Evolutionary conservation across 2,888 invertebrate species (phyloP).

Genomic region (Lamellibrachia satsuma): DNA sequence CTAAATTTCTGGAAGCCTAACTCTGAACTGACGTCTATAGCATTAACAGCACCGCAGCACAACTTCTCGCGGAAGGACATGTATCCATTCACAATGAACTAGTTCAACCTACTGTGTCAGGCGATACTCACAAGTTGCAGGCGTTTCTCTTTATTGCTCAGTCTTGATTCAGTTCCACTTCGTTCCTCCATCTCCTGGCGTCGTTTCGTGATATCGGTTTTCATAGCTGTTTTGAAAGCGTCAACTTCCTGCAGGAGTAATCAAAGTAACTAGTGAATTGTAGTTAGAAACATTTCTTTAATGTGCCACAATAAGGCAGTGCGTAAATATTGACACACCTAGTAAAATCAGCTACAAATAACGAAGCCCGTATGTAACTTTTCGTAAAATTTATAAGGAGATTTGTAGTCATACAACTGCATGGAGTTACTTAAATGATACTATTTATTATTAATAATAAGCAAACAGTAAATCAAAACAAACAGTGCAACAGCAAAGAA

Average conservation of each 20-base stretch:
- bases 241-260: neutral
- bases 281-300: too few relatives aligned
- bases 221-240: neutral
- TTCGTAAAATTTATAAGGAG: neutral
- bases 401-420: neutral
- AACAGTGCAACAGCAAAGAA: neutral
- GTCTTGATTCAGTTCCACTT: neutral
- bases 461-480: neutral
- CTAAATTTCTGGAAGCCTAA: too few relatives aligned
- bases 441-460: neutral
- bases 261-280: neutral
- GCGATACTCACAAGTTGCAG: neutral
- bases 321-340: too few relatives aligned
- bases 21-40: neutral
- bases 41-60: neutral
- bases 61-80: neutral
- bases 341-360: too few relatives aligned
- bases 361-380: neutral
- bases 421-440: neutral
- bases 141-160: neutral
- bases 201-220: neutral
- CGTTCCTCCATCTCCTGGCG: neutral
- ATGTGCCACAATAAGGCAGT: too few relatives aligned
- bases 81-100: neutral
- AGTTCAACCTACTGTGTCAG: neutral